A percentile compares a stretch with the other conserved stretches of the same genome.
Evolutionary conservation across 2,888 invertebrate species (phyloP).

Genomic region (Danaus chrysippus): DNA sequence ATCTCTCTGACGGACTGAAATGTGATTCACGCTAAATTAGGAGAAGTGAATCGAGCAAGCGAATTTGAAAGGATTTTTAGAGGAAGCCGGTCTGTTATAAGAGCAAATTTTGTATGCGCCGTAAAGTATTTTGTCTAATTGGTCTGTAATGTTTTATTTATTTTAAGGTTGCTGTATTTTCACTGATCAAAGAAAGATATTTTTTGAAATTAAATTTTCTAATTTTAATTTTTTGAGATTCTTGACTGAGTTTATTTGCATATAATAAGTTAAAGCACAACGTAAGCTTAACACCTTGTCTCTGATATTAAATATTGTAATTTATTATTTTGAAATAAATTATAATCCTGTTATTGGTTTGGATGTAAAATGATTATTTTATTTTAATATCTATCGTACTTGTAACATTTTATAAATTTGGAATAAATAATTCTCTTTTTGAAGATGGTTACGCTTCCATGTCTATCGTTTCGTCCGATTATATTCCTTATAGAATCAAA

Average conservation of each 20-base stretch:
- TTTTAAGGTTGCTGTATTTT: conserved; percentile 22
- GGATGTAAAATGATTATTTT: too few relatives aligned
- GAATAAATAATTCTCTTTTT: too few relatives aligned
- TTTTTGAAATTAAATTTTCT: conserved; percentile 20
- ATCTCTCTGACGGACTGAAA: conserved; percentile 34
- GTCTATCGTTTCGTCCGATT: too few relatives aligned
- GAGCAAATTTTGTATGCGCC: conserved; percentile 30
- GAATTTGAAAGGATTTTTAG: conserved; percentile 26
- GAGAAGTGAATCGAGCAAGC: conserved; percentile 24
- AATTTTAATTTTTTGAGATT: conserved; percentile 19
- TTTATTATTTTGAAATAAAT: too few relatives aligned
- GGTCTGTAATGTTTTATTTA: conserved; percentile 27
- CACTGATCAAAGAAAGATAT: conserved; percentile 27
- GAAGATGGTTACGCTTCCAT: too few relatives aligned
- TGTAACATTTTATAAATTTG: too few relatives aligned
- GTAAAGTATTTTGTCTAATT: conserved; percentile 28
- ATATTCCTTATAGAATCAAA: too few relatives aligned
- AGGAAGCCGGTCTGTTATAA: conserved; percentile 21
- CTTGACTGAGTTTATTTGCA: conserved; percentile 17
- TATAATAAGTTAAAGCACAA: not conserved
- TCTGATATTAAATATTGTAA: too few relatives aligned
- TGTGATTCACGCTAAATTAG: conserved; percentile 33
- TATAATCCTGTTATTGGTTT: too few relatives aligned
- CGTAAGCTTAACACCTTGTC: too few relatives aligned
- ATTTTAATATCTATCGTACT: too few relatives aligned